Base-by-base conservation (phyloP, 1,140 invertebrate genomes). In the Drosophila quadrilineata region DNA sequence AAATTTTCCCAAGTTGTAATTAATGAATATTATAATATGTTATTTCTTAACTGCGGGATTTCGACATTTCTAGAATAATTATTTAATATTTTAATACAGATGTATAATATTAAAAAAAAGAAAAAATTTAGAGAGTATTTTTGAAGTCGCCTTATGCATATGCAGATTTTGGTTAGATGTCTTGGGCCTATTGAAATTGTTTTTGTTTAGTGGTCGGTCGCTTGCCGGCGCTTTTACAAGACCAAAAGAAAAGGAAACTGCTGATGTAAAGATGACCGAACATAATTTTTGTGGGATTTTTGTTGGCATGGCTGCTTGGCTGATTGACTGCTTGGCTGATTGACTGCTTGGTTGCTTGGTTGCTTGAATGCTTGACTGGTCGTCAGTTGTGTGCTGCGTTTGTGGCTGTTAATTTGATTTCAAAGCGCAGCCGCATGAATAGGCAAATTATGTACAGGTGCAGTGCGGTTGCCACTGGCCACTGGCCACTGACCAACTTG, bases 371-470 rank as follows among this genome's bases (percentile, higher is more conserved):
- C n/a, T n/a, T n/a, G n/a, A n/a, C n/a, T n/a, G n/a, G n/a, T n/a
- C n/a, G n/a, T n/a, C n/a, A n/a, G n/a, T n/a, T 21, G n/a, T 49
- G 19, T 40, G 10, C 31, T 36, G 43, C 8, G 19, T 68, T 66
- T n/a, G 45, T 38, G 53, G 59, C 62, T 73, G 74, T 70, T 79
- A 79, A 79, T 79, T 80, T 77, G 74, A 77, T 77, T 68, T 80
- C 76, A 80, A 80, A 80, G 62, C 45, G 63, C 14, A 71, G 71
- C 75, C 62, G 49, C 76, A 57, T 80, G 76, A 82, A 75, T 82
- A 82, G 76, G 76, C 71, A 80, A 76, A 80, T 80, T 75, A 71
- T 56, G 63, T 64, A 80, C 75, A 80, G 76, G 75, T 77, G 67
- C 72, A 77, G 45, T 21, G 35, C 46, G 41, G 54, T 49, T 64